phyloP scores from a whole-genome alignment of 2,888 invertebrate genomes.

The Xanthorhoe designata region DNA sequence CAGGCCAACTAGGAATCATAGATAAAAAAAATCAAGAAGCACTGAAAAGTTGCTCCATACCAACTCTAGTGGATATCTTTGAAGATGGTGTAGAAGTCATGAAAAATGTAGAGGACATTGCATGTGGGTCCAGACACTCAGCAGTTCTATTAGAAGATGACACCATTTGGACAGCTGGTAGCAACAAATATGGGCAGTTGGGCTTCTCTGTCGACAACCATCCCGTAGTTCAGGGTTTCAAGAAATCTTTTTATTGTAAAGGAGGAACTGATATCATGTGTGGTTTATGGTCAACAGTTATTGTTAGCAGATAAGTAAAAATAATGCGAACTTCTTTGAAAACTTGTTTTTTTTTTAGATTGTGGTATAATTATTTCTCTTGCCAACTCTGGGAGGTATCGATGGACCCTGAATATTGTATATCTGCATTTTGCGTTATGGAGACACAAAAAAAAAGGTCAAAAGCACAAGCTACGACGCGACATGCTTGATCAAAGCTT shows the following conservation, averaged over 20 bases:
- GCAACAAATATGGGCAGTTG: conserved; percentile 93
- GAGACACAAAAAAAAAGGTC: too few species aligned
- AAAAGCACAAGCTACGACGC: too few species aligned
- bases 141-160: conserved; percentile 88
- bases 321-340: background rate
- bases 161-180: conserved; percentile 90
- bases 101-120: conserved; percentile 85
- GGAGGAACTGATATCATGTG: conserved; percentile 56
- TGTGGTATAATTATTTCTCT: too few species aligned
- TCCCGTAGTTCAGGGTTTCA: conserved; percentile 61
- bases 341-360: background rate
- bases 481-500: too few species aligned
- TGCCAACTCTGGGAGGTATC: too few species aligned
- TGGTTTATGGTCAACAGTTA: conserved; percentile 73
- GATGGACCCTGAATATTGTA: too few species aligned
- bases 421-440: too few species aligned
- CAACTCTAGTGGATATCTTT: conserved; percentile 70
- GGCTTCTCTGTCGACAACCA: conserved; percentile 70
- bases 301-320: conserved; percentile 39
- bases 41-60: conserved; percentile 62
- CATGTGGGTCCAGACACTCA: conserved; percentile 92
- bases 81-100: conserved; percentile 72
- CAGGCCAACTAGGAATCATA: conserved; percentile 92
- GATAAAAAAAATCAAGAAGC: conserved; percentile 56
- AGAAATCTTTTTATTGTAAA: conserved; percentile 57